These are phyloP conservation scores for Drosophila pallidifrons DNA, from an alignment of 1,140 invertebrate species.

Conservation along the genomic window DNA sequence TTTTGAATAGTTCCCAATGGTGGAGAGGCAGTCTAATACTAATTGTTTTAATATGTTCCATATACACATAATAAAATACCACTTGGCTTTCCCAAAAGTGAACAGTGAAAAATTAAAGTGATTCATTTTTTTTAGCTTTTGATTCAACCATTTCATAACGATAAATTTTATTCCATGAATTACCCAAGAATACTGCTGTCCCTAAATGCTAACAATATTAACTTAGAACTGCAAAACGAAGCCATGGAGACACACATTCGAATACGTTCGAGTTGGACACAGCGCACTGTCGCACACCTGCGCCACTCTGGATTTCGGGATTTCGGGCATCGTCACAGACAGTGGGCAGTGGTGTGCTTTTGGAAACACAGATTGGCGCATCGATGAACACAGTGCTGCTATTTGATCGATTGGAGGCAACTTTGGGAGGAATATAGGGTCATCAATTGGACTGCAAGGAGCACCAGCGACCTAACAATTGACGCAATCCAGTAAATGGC, in stretches of 20 bases:
- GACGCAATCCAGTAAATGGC: slow-evolving; percentile 44
- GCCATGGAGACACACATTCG: slow-evolving; percentile 10
- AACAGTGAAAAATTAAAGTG: background rate
- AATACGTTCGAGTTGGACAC: background rate
- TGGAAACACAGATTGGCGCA: slow-evolving; percentile 32
- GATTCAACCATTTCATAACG: slow-evolving; percentile 31
- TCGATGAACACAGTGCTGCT: slow-evolving; percentile 18
- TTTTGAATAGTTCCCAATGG: no score
- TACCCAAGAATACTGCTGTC: slow-evolving; percentile 28
- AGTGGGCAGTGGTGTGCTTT: slow-evolving; percentile 5
- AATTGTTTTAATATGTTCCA: no score
- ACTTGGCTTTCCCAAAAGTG: no score
- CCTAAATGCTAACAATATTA: slow-evolving; percentile 40
- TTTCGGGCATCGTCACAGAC: background rate
- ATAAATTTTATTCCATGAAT: slow-evolving; percentile 41
- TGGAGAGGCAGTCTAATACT: no score
- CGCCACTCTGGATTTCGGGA: slow-evolving; percentile 27
- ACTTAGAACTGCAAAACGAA: slow-evolving; percentile 35
- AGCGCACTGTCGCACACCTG: slow-evolving; percentile 15
- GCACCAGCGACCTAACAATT: slow-evolving; percentile 48
- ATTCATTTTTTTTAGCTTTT: slow-evolving; percentile 13
- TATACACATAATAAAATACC: no score
- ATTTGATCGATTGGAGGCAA: slow-evolving; percentile 6
- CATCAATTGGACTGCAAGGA: slow-evolving; percentile 16
- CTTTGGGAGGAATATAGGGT: background rate